Base-by-base conservation (phyloP, 2,113 vertebrate genomes). In the Jaculus jaculus region DNA sequence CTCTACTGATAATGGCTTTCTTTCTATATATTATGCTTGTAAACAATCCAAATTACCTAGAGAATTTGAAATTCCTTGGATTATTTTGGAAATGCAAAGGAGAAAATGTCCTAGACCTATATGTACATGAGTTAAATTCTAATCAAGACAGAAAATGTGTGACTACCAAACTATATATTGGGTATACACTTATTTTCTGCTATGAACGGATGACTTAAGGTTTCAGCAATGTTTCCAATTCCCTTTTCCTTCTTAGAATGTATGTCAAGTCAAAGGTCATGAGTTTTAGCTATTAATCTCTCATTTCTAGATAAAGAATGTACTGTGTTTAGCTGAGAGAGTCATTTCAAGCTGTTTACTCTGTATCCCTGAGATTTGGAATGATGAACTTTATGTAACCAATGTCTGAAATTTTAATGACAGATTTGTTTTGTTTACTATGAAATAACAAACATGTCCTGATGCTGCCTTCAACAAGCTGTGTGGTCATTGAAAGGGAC, bases 391-490 rank as follows among this genome's bases (percentile, higher is more conserved):
- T 98, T 98, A 97, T 97, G 96, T 86, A 97, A 98, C 75, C 84
- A 91, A 87, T 89, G 95, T 80, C 69, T 98, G 98, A 98, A 97
- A 96, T 93, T 97, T 95, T 93, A 47, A 0, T 96, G 98, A 97
- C 97, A 98, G 97, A 98, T 96, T 98, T 93, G 68, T 96, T 98
- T 97, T 98, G 97, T 98, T 98, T 98, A 97, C 97, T 69, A 97
- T 97, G 96, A 97, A 97, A 96, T 96, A 97, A 97, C 96, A 92
- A 97, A 97, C 94, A 95, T 97, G 96, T 97, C 97, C 74, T 8
- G 91, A 94, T 30, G 15, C 90, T 77, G 94, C 91, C 79, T 1
- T 17, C 32, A 94, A 34, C 96, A 30, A 1, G 72, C 93, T 97
- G 97, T 96, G 97, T 93, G 92, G 96, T 96, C 98, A 92, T 32